Conservation (phyloP, 1,140 invertebrate genomes). For the Liolophura sinensis region DNA sequence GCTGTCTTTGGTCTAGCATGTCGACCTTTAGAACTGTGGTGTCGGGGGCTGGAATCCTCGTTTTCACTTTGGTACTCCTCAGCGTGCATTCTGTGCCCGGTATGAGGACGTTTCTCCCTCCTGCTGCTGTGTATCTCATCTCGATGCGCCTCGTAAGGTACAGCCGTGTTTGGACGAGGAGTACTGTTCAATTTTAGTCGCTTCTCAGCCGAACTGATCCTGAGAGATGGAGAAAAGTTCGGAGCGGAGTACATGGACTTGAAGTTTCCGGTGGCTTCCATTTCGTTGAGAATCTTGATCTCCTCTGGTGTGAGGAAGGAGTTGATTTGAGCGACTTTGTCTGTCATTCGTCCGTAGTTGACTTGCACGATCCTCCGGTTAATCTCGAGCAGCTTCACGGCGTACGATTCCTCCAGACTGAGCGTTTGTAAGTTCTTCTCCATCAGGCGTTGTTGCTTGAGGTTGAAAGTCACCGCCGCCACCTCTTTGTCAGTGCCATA, state of each 20-base stretch:
- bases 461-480: conserved; percentile 42
- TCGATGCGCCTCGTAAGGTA: no score
- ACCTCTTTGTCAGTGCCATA: conserved; percentile 34
- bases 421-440: conserved; percentile 47
- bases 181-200: conserved; percentile 28
- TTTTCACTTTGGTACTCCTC: not conserved
- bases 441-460: conserved; percentile 46
- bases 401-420: conserved; percentile 39
- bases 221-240: conserved; percentile 39
- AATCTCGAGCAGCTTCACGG: conserved; percentile 44
- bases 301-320: conserved; percentile 43
- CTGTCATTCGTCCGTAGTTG: conserved; percentile 42
- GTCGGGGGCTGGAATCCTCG: not conserved
- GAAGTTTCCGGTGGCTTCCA: conserved; percentile 43
- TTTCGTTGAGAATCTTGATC: conserved; percentile 37
- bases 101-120: not conserved
- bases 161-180: no score
- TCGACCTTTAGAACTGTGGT: not conserved
- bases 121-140: no score
- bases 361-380: conserved; percentile 44
- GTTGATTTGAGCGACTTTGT: conserved; percentile 44
- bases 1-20: no score
- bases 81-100: not conserved
- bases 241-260: conserved; percentile 23
- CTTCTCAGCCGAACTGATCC: conserved; percentile 45